These are phyloP conservation scores for Harlomillsia oculata DNA, from an alignment of 1,140 invertebrate species.

Conservation along the genomic window DNA sequence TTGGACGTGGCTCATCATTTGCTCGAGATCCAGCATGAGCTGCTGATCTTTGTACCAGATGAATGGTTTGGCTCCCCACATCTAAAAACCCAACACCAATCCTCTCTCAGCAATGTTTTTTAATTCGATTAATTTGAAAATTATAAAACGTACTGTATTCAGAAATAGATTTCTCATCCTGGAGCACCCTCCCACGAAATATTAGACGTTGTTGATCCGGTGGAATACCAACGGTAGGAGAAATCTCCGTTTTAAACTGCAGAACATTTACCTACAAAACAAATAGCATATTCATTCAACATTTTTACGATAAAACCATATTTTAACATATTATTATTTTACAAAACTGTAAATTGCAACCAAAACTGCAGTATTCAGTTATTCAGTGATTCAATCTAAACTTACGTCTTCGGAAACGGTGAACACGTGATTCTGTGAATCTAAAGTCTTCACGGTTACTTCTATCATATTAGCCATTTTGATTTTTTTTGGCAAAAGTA, in stretches of 20 bases:
- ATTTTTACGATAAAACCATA: conserved; percentile 7
- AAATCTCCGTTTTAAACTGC: conserved; percentile 76
- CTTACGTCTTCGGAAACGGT: conserved; percentile 78
- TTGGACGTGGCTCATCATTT: conserved; percentile 30
- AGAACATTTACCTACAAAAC: conserved; percentile 66
- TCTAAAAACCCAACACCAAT: conserved; percentile 48
- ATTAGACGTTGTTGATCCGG: conserved; percentile 77
- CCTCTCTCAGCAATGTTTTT: not conserved
- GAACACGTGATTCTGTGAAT: conserved; percentile 80
- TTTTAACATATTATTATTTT: conserved; percentile 1
- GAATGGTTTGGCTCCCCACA: conserved; percentile 83
- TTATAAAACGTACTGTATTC: conserved; percentile 63
- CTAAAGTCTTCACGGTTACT: conserved; percentile 81
- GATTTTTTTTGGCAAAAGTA: not conserved
- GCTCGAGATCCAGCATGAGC: conserved; percentile 46
- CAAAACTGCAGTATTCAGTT: not conserved
- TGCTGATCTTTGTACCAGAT: conserved; percentile 74
- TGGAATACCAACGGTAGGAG: conserved; percentile 61
- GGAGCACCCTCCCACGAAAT: conserved; percentile 81
- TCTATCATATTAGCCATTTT: conserved; percentile 14
- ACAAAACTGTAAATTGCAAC: not conserved
- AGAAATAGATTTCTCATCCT: conserved; percentile 76
- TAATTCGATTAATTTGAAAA: too few relatives aligned
- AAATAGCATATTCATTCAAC: conserved; percentile 26
- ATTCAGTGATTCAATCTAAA: conserved; percentile 29